Evolutionary conservation across 1,140 invertebrate species (phyloP).

Genomic region (Zophobas atratus): DNA sequence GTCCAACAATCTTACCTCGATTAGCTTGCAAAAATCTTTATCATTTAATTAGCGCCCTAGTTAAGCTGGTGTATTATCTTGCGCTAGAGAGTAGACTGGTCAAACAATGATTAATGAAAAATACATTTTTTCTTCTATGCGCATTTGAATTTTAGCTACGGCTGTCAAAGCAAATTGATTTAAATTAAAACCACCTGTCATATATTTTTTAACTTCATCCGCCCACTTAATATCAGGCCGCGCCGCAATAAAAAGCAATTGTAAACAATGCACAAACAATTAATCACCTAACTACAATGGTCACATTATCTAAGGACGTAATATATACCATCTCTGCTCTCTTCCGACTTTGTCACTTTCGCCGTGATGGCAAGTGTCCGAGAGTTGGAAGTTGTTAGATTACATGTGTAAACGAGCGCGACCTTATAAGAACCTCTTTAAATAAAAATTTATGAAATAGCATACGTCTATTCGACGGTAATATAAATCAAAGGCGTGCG

Average conservation of each 20-base stretch:
- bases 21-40: too few species aligned
- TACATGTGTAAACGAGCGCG: conserved; percentile 44
- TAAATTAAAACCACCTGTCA: conserved; percentile 55
- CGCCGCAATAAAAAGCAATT: conserved; percentile 26
- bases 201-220: conserved; percentile 50
- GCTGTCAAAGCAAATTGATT: conserved; percentile 55
- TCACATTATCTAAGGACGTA: neutral
- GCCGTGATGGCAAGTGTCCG: too few species aligned
- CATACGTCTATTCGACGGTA: conserved; percentile 49
- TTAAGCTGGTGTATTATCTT: conserved; percentile 1
- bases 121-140: conserved; percentile 51
- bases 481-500: conserved; percentile 61
- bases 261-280: conserved; percentile 33
- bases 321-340: neutral
- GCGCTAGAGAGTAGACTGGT: conserved; percentile 28
- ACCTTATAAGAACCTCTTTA: conserved; percentile 49
- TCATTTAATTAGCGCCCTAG: neutral
- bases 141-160: conserved; percentile 53
- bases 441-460: conserved; percentile 50
- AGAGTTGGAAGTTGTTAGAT: conserved; percentile 16
- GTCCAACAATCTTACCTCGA: too few species aligned
- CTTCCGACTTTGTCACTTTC: neutral
- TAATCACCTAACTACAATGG: conserved; percentile 10
- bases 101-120: conserved; percentile 50
- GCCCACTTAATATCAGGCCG: conserved; percentile 44